phyloP scores from a whole-genome alignment of 2,888 invertebrate genomes.

The Eupeodes latifasciatus region DNA sequence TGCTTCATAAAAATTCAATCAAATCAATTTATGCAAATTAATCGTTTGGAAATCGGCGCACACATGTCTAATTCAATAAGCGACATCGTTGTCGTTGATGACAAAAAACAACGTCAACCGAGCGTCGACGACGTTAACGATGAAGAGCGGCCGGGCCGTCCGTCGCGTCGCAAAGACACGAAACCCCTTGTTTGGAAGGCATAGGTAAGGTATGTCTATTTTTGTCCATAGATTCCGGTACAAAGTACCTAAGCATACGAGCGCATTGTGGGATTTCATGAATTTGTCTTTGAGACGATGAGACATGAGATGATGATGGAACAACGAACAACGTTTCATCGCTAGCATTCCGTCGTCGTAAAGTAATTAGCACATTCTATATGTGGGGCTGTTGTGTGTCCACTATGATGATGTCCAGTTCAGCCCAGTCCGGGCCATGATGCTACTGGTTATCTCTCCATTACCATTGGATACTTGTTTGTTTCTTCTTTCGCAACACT shows the following conservation, averaged over 20 bases:
- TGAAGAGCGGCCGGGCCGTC: no score
- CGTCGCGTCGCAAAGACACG: not conserved
- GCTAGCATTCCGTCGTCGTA: slow-evolving; percentile 53
- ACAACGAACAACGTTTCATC: slow-evolving; percentile 54
- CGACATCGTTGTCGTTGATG: slow-evolving; percentile 32
- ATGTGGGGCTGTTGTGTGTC: not conserved
- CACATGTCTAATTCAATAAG: slow-evolving; percentile 76
- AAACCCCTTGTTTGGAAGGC: slow-evolving; percentile 68
- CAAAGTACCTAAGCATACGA: not conserved
- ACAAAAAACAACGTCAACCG: slow-evolving; percentile 8
- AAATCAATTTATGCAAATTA: slow-evolving; percentile 85
- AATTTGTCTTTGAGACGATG: slow-evolving; percentile 53
- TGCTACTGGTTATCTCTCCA: slow-evolving; percentile 15
- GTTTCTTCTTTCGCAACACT: slow-evolving; percentile 22
- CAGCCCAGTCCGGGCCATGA: not conserved
- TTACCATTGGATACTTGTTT: slow-evolving; percentile 30
- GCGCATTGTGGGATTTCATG: slow-evolving; percentile 62
- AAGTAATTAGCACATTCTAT: slow-evolving; percentile 73
- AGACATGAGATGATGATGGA: slow-evolving; percentile 23
- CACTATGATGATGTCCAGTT: no score
- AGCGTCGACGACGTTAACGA: not conserved
- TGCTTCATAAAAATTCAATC: slow-evolving; percentile 83
- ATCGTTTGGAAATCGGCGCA: slow-evolving; percentile 79
- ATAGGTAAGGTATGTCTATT: slow-evolving; percentile 47
- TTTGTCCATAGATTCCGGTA: slow-evolving; percentile 63